phyloP scores from a whole-genome alignment of 2,113 vertebrate species.

The Callithrix jacchus region DNA sequence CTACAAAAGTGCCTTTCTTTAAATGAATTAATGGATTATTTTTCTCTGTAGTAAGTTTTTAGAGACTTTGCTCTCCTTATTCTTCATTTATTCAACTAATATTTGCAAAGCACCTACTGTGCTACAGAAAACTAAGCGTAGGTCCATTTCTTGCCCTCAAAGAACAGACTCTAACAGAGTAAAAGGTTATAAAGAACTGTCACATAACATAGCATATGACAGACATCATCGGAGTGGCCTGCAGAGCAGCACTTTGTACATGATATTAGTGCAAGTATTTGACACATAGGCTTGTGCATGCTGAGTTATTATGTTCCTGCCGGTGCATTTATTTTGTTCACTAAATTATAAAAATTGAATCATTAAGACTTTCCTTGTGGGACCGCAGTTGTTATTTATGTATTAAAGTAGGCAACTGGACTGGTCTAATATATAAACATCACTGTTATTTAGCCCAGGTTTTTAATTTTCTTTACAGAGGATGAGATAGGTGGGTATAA shows the following conservation, averaged over 20 bases:
- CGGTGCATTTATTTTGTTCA: neutral
- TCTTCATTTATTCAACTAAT: neutral
- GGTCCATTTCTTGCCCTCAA: neutral
- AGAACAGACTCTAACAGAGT: neutral
- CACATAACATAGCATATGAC: neutral
- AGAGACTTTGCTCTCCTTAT: neutral
- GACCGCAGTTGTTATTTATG: neutral
- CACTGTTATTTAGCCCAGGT: neutral
- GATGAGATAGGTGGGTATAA: neutral
- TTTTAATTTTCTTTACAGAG: too few relatives aligned
- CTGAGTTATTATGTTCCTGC: neutral
- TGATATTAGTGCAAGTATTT: neutral
- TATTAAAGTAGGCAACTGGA: neutral
- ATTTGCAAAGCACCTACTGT: neutral
- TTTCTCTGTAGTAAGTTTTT: conserved; percentile 40
- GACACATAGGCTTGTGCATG: neutral
- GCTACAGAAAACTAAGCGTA: neutral
- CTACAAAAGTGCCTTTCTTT: conserved; percentile 52
- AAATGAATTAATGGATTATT: conserved; percentile 45
- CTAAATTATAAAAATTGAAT: neutral
- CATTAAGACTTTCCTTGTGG: neutral
- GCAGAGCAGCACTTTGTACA: neutral
- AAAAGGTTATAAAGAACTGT: neutral
- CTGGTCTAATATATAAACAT: neutral
- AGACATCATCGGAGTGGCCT: neutral